Base-by-base conservation (phyloP, 1,140 invertebrate species). In the Drosophila mauritiana region DNA sequence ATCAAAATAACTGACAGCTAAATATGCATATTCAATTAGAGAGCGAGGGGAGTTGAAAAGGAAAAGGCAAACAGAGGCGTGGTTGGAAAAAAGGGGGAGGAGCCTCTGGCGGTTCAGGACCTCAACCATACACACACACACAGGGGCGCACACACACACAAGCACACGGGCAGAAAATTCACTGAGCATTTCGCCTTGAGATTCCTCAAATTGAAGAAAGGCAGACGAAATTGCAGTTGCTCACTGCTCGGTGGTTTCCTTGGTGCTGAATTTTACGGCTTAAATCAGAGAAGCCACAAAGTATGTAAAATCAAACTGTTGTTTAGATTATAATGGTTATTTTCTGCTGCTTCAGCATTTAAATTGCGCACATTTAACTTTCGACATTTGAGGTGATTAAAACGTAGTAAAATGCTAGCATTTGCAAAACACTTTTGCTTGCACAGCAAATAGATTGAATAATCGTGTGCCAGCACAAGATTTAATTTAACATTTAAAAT, bases 1-100 rank as follows among this genome's bases (percentile, higher is more conserved):
- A 70, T 64, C 45, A 42, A 74, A 74, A 74, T 74, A 70, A 56
- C 72, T 74, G 72, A 74, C 72, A 74, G 58, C 72, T 64, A 74
- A 74, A 74, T 74, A 74, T 74, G 72, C 72, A 74, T 74, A 74
- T 74, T 74, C 70, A 74, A 74, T 74, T 74, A 74, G 70, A 64
- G 72, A 22, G 48, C 48, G 40, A 46, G 40, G 27, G 27, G 27
- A 73, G 70, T 62, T 49, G 58, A 64, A 64, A 63, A 53, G 51
- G 31, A 49, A 73, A 62, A 63, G 69, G 68, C 67, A 48, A 68
- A 37, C 65, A 68, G 37, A 48, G 22, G 22, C 31, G 22, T 34
- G 40, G 45, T n/a, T 48, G 22, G 13, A 2, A n/a, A 20, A 31
- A 48, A 51, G 36, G 39, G 20, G 11, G 31, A 25, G 34, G 10